Evolutionary conservation across 1,140 invertebrate species (phyloP).

Genomic region (Atta texana): DNA sequence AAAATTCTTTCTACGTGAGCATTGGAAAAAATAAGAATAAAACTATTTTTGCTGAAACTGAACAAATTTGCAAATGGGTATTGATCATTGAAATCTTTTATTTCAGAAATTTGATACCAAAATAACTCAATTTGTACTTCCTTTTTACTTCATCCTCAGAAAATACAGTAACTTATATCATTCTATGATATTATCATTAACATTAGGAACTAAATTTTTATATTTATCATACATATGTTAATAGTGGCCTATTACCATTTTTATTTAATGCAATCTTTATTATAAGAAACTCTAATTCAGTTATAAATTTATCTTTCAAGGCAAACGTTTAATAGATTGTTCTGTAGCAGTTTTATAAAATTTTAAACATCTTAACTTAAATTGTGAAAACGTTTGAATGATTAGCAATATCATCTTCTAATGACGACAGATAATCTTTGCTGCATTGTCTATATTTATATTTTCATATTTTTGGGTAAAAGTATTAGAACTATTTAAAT

Average conservation of each 20-base stretch:
- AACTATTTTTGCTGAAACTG: background rate
- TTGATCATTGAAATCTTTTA: background rate
- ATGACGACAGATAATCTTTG: background rate
- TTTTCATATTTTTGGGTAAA: background rate
- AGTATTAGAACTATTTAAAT: background rate
- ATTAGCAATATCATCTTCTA: background rate
- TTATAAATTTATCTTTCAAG: background rate
- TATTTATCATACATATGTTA: background rate
- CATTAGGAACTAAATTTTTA: background rate
- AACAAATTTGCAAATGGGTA: background rate
- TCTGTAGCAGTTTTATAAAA: background rate
- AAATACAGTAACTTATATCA: background rate
- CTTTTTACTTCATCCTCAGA: background rate
- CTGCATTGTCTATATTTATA: background rate
- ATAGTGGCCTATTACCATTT: background rate
- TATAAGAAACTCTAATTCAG: background rate
- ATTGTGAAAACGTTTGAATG: background rate
- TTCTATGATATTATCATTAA: background rate
- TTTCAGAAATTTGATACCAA: background rate
- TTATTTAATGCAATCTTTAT: background rate
- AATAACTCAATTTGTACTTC: background rate
- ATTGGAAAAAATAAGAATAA: background rate
- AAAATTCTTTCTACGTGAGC: background rate
- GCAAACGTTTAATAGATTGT: background rate
- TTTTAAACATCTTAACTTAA: background rate